Conservation (phyloP, 2,797 vertebrate species). For the Uromys caudimaculatus region DNA sequence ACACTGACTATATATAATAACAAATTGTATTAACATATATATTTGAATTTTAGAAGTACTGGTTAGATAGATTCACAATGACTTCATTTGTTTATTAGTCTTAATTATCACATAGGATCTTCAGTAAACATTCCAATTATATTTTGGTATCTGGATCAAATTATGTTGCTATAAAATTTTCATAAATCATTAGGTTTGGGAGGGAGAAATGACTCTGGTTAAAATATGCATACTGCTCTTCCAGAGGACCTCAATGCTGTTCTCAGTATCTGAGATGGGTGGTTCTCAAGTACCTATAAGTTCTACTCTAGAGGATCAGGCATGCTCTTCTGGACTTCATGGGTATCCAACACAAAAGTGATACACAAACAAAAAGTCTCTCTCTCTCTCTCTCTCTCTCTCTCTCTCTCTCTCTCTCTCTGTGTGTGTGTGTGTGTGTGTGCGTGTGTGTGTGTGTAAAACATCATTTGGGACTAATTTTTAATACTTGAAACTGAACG, state of each 20-base stretch:
- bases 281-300: neutral
- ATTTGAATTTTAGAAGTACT: neutral
- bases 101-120: neutral
- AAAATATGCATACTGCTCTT: neutral
- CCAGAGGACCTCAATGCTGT: neutral
- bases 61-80: neutral
- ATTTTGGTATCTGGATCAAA: neutral
- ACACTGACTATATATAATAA: neutral
- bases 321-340: neutral
- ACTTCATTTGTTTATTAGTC: neutral
- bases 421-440: no score
- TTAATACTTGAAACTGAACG: no score
- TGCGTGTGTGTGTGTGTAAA: no score
- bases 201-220: neutral
- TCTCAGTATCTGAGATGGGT: neutral
- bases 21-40: neutral
- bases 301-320: neutral
- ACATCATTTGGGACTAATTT: no score
- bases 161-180: neutral
- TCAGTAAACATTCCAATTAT: neutral
- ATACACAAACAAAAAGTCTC: no score
- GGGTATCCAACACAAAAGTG: neutral
- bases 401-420: no score
- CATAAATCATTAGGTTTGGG: neutral
- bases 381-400: no score